Conservation (phyloP, 1,140 invertebrate species). For the Thaumetopoea pityocampa region DNA sequence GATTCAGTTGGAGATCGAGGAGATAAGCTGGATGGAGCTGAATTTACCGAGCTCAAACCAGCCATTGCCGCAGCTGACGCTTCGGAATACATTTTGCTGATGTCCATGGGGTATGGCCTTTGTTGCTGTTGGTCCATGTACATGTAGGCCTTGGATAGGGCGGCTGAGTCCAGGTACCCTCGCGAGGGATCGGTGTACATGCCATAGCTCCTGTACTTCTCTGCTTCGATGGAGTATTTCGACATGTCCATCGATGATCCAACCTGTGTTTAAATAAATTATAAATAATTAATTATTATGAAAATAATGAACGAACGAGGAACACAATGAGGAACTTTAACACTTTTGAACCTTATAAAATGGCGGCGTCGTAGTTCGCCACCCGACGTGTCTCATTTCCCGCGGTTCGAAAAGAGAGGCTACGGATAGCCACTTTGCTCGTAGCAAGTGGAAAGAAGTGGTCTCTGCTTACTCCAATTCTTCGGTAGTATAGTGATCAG, state of each 20-base stretch:
- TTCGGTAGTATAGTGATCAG: too few species aligned
- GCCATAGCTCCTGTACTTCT: slow-evolving; percentile 84
- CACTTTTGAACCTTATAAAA: too few species aligned
- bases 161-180: slow-evolving; percentile 84
- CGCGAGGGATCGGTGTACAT: slow-evolving; percentile 84
- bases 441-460: too few species aligned
- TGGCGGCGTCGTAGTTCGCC: too few species aligned
- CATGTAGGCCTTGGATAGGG: slow-evolving; percentile 87
- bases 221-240: slow-evolving; percentile 85
- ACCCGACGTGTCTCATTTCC: too few species aligned
- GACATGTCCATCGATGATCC: slow-evolving; percentile 86
- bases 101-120: slow-evolving; percentile 80
- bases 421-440: too few species aligned
- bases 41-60: slow-evolving; percentile 56
- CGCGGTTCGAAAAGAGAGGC: too few species aligned
- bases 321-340: too few species aligned
- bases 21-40: slow-evolving; percentile 66
- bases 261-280: slow-evolving; percentile 72
- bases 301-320: too few species aligned
- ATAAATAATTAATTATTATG: background rate
- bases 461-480: too few species aligned
- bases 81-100: slow-evolving; percentile 81
- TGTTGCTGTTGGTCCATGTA: slow-evolving; percentile 84
- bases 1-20: slow-evolving; percentile 79
- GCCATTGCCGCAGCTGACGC: slow-evolving; percentile 68